These are phyloP conservation scores for Collichthys lucidus DNA, from an alignment of 2,113 vertebrate species.

Conservation along the genomic window DNA sequence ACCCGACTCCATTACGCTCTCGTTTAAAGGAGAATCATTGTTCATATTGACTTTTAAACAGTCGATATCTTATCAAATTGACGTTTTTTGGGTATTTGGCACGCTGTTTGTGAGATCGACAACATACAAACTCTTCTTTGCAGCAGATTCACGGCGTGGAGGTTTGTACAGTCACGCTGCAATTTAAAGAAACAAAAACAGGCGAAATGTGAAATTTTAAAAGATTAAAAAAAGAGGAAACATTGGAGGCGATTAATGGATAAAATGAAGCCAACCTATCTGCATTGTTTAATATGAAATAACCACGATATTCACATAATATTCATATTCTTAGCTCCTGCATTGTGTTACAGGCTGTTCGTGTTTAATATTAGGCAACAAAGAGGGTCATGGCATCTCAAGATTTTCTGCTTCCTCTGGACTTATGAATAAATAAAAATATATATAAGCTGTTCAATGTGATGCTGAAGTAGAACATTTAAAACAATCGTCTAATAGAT, in stretches of 20 bases:
- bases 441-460: background rate
- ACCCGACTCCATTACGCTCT: conserved; percentile 16
- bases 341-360: background rate
- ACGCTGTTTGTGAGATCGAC: background rate
- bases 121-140: background rate
- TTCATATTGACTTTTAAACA: conserved; percentile 37
- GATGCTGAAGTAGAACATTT: background rate
- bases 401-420: background rate
- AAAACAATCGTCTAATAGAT: background rate
- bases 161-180: background rate
- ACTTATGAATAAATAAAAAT: background rate
- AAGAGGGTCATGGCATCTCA: background rate
- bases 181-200: conserved; percentile 4
- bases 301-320: background rate
- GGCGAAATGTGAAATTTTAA: background rate
- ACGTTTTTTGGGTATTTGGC: conserved; percentile 4
- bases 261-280: background rate
- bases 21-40: conserved; percentile 13
- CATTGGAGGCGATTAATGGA: background rate
- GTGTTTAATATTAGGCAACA: background rate
- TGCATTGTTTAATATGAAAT: background rate
- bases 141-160: background rate
- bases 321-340: background rate
- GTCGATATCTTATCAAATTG: background rate
- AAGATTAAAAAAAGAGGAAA: background rate